Base-by-base conservation (phyloP, 2,888 invertebrate species). In the Ectobius pallidus region DNA sequence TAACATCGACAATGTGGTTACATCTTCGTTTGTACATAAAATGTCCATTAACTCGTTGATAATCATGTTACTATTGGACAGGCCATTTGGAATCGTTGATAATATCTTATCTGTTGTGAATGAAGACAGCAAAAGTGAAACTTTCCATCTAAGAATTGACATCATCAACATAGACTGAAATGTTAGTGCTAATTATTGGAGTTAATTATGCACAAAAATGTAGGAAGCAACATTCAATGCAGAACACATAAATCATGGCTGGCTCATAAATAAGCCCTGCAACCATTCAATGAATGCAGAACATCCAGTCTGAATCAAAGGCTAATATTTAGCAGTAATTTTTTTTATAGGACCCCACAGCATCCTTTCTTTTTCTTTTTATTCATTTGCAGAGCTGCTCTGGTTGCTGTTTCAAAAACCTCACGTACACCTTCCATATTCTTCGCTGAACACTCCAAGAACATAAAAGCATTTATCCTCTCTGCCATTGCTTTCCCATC, bases 381-480 rank as follows among this genome's bases (percentile, higher is more conserved):
- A 22, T 93, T 95, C 78, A 96, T 96, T 88, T 97, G 96, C 84
- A 99, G 89, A 80, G 99, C 98, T 81, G 99, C 98, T 82, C 96
- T 91, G 77, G 99, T 97, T 81, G 99, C 99, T 80, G 97, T 98
- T 89, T 99, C 98, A 85, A 99, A 99, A 78, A 99, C 99, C 87
- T 99, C 98, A 80, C 97, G 90, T 75, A 99, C 97, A 80, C 98
- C 99, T 83, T 99, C 98, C 91, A 99, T 99, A 85, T 97, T 98
- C 86, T 99, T 99, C 81, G 99, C 99, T 69, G 98, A 98, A 86
- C 99, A 99, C 87, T 99, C 99, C 81, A 99, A 90, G 87, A 99
- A 99, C 77, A 96, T 96, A 83, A 96, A 98, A 76, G 99, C 98
- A 85, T 95, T 96, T 78, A 99, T 98, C 87, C 98, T 97, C 82